These are phyloP conservation scores for Steatornis caripensis DNA, from an alignment of 2,113 vertebrate species.

Conservation along the genomic window DNA sequence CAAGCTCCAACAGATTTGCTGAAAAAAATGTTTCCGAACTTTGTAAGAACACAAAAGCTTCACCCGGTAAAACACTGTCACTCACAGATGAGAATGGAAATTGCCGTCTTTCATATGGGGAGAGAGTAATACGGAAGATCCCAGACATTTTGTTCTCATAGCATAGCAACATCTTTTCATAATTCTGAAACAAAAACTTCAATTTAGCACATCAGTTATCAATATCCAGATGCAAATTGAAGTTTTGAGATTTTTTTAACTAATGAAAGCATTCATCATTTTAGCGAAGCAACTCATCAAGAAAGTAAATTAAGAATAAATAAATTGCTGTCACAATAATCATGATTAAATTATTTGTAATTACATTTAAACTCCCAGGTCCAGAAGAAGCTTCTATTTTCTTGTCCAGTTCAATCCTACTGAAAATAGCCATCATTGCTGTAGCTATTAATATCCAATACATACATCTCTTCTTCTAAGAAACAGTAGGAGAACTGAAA, in stretches of 20 bases:
- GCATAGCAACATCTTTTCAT: constrained; percentile 6
- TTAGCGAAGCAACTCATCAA: constrained; percentile 50
- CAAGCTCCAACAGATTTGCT: constrained; percentile 13
- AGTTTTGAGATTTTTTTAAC: constrained; percentile 44
- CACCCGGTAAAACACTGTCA: not conserved
- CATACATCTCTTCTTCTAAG: not conserved
- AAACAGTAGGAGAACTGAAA: not conserved
- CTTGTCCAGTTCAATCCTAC: not conserved
- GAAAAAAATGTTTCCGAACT: constrained; percentile 51
- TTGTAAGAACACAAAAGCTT: not conserved
- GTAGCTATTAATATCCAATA: not conserved
- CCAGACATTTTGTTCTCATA: constrained; percentile 41
- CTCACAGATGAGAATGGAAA: constrained; percentile 23
- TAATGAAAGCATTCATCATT: constrained; percentile 52
- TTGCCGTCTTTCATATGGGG: not conserved
- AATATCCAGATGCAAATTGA: constrained; percentile 36
- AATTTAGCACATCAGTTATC: constrained; percentile 45
- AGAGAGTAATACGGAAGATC: constrained; percentile 53
- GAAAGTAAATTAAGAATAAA: constrained; percentile 64
- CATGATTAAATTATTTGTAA: constrained; percentile 47
- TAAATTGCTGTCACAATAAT: constrained; percentile 46
- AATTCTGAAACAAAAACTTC: constrained; percentile 51
- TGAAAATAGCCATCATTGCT: constrained; percentile 38
- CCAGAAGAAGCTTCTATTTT: constrained; percentile 10
- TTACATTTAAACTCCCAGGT: not conserved